Percentiles rank a stretch among this genome's conserved stretches.
Conservation (phyloP, 2,113 vertebrate genomes). For the Hyperopisus bebe region DNA sequence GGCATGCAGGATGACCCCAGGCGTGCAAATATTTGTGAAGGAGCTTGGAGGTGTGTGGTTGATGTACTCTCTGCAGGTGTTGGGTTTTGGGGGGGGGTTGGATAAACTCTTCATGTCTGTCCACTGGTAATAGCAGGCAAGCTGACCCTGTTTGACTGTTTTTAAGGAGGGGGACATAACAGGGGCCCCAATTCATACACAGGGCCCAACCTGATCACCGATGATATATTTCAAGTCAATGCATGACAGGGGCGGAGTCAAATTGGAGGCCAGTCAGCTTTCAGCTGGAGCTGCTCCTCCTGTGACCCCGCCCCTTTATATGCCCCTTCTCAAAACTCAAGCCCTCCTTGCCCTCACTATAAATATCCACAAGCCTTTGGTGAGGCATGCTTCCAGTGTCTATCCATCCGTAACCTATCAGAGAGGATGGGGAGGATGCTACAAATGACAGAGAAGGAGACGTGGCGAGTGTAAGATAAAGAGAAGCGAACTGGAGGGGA, state of each 20-base stretch:
- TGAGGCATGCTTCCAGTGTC: conserved; percentile 51
- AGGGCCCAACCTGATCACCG: neutral
- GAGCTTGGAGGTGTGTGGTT: neutral
- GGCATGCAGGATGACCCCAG: neutral
- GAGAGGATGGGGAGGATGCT: conserved; percentile 54
- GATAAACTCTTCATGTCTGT: neutral
- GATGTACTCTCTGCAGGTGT: neutral
- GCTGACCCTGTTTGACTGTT: neutral
- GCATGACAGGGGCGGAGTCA: neutral
- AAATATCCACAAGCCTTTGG: conserved; percentile 28
- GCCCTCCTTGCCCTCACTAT: neutral
- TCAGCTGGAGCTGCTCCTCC: neutral
- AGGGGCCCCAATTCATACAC: neutral
- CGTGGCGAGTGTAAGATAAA: conserved; percentile 61
- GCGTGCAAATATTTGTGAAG: neutral
- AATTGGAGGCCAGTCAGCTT: neutral
- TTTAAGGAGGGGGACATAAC: neutral
- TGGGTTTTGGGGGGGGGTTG: neutral
- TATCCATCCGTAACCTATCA: conserved; percentile 38
- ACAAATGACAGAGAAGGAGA: conserved; percentile 69
- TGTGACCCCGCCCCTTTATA: neutral
- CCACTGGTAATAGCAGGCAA: neutral
- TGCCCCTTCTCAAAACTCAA: neutral
- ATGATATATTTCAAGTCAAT: neutral
- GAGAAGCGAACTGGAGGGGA: conserved; percentile 45